A percentile compares a stretch with the other conserved stretches of the same genome.
phyloP scores from a whole-genome alignment of 2,113 vertebrate species.

The Callopanchax toddi region DNA sequence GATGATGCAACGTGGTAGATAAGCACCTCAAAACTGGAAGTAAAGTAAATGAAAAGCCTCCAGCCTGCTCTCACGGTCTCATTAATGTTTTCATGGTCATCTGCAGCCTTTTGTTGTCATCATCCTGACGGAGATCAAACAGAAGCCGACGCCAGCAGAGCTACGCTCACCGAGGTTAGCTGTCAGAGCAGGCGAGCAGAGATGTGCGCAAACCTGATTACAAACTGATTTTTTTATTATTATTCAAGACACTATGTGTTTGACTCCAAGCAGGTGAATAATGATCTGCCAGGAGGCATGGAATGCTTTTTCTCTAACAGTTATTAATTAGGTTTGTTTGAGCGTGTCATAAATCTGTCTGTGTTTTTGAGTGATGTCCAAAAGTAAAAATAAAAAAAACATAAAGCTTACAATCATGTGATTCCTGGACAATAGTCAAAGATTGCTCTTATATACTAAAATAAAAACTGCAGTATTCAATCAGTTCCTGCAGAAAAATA shows the following conservation, averaged over 20 bases:
- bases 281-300: slow-evolving; percentile 37
- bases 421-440: slow-evolving; percentile 8
- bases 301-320: slow-evolving; percentile 21
- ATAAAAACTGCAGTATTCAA: slow-evolving; percentile 15
- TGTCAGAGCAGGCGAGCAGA: slow-evolving; percentile 43
- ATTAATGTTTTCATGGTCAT: slow-evolving; percentile 36
- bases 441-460: background rate
- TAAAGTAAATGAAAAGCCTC: slow-evolving; percentile 23
- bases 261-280: slow-evolving; percentile 33
- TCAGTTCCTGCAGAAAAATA: slow-evolving; percentile 43
- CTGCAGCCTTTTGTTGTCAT: slow-evolving; percentile 35
- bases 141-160: slow-evolving; percentile 1
- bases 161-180: slow-evolving; percentile 29
- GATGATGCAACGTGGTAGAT: slow-evolving; percentile 38
- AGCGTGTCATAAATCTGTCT: slow-evolving; percentile 27
- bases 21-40: slow-evolving; percentile 23
- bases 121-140: slow-evolving; percentile 39
- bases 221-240: slow-evolving; percentile 36
- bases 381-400: slow-evolving; percentile 10
- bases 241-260: slow-evolving; percentile 44
- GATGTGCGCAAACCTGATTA: slow-evolving; percentile 51
- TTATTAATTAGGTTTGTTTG: slow-evolving; percentile 37
- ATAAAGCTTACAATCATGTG: slow-evolving; percentile 7
- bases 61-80: slow-evolving; percentile 14
- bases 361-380: slow-evolving; percentile 9